Percentiles rank a stretch among this genome's conserved stretches.
Conservation (phyloP, 2,797 vertebrate species). For the Sciurus vulgaris region DNA sequence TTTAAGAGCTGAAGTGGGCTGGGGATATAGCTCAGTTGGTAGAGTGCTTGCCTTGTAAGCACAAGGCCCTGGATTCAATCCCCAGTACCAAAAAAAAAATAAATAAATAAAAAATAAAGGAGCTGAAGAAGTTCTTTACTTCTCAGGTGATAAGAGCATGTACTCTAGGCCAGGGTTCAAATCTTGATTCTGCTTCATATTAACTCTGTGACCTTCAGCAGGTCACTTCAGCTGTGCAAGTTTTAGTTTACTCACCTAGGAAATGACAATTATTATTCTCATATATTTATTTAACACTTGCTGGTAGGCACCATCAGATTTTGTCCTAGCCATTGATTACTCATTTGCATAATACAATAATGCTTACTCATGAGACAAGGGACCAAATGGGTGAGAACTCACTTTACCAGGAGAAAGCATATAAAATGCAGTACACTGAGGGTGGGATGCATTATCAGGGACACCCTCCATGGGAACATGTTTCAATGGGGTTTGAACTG, state of each 20-base stretch:
- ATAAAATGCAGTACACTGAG: neutral
- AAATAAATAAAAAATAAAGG: no score
- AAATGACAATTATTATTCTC: neutral
- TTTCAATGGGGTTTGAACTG: neutral
- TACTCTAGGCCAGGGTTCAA: neutral
- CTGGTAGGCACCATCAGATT: neutral
- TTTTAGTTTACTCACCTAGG: conserved; percentile 25
- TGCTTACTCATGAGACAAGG: neutral
- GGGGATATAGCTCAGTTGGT: no score
- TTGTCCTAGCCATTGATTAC: neutral
- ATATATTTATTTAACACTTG: conserved; percentile 1
- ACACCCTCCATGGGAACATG: neutral
- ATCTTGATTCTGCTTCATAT: conserved; percentile 34
- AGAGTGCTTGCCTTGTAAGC: no score
- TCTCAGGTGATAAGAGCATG: neutral
- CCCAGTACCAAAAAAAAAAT: no score
- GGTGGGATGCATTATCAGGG: neutral
- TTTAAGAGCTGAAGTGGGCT: neutral
- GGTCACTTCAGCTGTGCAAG: conserved; percentile 22
- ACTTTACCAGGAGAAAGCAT: neutral
- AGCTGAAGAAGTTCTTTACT: neutral
- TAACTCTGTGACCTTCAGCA: neutral
- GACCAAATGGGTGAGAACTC: neutral
- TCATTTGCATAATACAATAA: conserved; percentile 12
- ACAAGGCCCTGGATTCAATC: no score